A percentile compares a stretch with the other conserved stretches of the same genome.
These are phyloP conservation scores for Hanleya hanleyi DNA, from an alignment of 2,888 invertebrate species.

Conservation along the genomic window DNA sequence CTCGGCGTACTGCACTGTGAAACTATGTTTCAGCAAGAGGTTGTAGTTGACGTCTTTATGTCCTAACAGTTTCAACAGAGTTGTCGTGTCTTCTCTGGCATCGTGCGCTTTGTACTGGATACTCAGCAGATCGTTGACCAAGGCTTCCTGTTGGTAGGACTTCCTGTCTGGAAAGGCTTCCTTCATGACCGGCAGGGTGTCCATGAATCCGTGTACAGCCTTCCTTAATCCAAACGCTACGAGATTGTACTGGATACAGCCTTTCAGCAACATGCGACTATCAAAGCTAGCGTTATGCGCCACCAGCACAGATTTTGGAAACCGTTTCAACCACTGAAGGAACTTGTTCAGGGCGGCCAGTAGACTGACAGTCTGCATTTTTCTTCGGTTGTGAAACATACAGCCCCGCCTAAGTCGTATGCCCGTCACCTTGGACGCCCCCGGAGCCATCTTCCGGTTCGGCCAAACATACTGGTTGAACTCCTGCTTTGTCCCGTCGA, in stretches of 20 bases:
- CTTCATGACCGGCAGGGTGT: neutral
- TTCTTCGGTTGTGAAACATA: neutral
- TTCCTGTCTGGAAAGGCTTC: neutral
- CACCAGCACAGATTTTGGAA: neutral
- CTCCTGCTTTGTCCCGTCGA: neutral
- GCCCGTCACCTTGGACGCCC: neutral
- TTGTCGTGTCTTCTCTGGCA: neutral
- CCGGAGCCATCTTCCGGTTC: neutral
- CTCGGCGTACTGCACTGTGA: neutral
- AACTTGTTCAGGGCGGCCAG: neutral
- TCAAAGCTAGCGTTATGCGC: constrained; percentile 1
- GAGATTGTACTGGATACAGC: neutral
- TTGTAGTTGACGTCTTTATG: neutral
- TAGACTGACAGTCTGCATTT: neutral
- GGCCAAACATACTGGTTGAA: neutral
- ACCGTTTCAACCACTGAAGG: neutral
- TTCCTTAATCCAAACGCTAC: neutral
- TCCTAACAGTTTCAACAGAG: neutral
- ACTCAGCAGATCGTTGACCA: neutral
- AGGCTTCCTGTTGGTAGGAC: neutral
- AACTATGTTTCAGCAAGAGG: neutral
- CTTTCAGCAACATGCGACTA: neutral
- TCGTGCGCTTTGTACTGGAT: neutral
- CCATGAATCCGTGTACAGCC: neutral
- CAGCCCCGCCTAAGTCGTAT: neutral